Evolutionary conservation across 2,797 vertebrate genomes (phyloP), one percentile per base, ranked within the genome.

Genomic region (Cynopterus sphinx): DNA sequence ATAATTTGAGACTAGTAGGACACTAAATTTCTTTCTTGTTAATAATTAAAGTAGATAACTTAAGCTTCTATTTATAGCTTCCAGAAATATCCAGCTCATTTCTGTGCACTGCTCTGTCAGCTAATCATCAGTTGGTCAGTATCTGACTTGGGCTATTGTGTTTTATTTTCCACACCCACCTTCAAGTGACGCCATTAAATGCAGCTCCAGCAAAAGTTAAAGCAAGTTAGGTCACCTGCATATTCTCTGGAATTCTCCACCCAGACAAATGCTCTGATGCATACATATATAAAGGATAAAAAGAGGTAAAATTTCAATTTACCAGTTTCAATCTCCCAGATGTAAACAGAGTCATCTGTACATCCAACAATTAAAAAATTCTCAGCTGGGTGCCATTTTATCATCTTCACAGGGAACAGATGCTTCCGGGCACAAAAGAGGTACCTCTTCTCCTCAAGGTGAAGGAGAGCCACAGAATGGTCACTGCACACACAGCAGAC

Each of bases 291-390:
- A 28, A 73, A 73, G 67, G 70, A 33, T 7, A 2, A 74, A 51
- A 91, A 8, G 43, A 11, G 39, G 15, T 70, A 15, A 5, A 9
- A 39, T 49, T 43, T 57, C 17, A 1, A 26, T 3, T 96, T 98
- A 99, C 99, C 99, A 97, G 98, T 98, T 98, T 99, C 99, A 94
- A 98, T 98, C 93, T 99, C 99, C 99, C 99, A 99, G 91, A 99
- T 79, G 84, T 99, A 99, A 93, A 98, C 98, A 0, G 99, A 98
- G 83, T 98, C 98, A 17, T 99, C 98, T 87, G 98, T 97, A 97
- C 99, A 99, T 24, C 97, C 98, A 87, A 99, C 98, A 79, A 99
- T 96, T 53, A 99, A 87, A 65, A 99, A 97, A 74, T 99, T 98
- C 97, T 99, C 98, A 82, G 96, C 43, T 0, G 98, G 98, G 67